A percentile compares a stretch with the other conserved stretches of the same genome.
Evolutionary conservation across 2,888 invertebrate genomes (phyloP).

Genomic region (Arge pagana): DNA sequence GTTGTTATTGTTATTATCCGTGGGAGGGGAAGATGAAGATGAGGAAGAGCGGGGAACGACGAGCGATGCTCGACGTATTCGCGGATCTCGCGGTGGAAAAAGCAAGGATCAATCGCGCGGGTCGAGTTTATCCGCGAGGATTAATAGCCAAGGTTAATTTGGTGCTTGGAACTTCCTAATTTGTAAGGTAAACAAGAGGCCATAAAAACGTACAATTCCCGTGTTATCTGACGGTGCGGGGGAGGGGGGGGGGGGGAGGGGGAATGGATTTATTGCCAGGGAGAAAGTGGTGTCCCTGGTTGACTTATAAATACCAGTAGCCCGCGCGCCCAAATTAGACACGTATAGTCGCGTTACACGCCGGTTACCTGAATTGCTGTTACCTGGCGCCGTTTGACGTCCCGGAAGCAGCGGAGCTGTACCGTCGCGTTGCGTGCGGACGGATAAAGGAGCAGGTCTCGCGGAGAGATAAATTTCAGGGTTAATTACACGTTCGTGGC

Average conservation of each 20-base stretch:
- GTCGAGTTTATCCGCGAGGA: background rate
- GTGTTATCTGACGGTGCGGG: conserved; percentile 8
- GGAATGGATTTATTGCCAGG: conserved; percentile 12
- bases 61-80: no score
- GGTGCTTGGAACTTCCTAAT: conserved; percentile 13
- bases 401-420: background rate
- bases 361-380: background rate
- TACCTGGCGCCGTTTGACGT: background rate
- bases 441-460: conserved; percentile 3
- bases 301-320: conserved; percentile 9
- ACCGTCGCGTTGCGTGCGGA: conserved; percentile 5
- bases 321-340: conserved; percentile 12
- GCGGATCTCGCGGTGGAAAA: no score
- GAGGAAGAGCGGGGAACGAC: no score
- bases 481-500: conserved; percentile 13
- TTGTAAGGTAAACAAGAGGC: conserved; percentile 18
- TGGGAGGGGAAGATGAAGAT: no score
- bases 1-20: no score
- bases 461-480: conserved; percentile 10
- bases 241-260: conserved; percentile 2
- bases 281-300: conserved; percentile 10
- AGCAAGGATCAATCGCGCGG: no score
- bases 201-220: conserved; percentile 15
- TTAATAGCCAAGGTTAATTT: conserved; percentile 12
- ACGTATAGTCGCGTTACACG: background rate